phyloP scores from a whole-genome alignment of 1,140 invertebrate species.

The Brachionus calyciflorus region DNA sequence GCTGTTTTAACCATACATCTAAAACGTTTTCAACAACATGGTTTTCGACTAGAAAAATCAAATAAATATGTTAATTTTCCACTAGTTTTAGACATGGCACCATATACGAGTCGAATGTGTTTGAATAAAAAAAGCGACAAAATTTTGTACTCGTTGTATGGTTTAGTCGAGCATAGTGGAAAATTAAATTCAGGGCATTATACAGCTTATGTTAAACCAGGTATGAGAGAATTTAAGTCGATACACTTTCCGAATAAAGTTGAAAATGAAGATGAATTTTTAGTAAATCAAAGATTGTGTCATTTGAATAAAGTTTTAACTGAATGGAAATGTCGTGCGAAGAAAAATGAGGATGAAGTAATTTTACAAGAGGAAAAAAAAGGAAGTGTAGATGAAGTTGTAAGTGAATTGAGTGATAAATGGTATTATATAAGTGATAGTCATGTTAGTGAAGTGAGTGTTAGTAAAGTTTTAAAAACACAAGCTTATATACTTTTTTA shows the following conservation, averaged over 20 bases:
- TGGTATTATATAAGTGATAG: slow-evolving; percentile 93
- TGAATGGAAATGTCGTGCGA: slow-evolving; percentile 49
- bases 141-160: slow-evolving; percentile 84
- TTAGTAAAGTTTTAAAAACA: slow-evolving; percentile 74
- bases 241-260: slow-evolving; percentile 54
- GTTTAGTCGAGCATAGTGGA: slow-evolving; percentile 88
- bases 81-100: slow-evolving; percentile 77
- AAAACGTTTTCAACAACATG: slow-evolving; percentile 71
- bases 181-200: slow-evolving; percentile 87
- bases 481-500: slow-evolving; percentile 98
- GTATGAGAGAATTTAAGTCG: slow-evolving; percentile 52
- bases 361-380: background rate
- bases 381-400: too few relatives aligned
- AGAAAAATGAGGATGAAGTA: background rate
- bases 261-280: slow-evolving; percentile 51
- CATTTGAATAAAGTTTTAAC: slow-evolving; percentile 38
- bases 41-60: slow-evolving; percentile 71
- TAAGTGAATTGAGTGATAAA: slow-evolving; percentile 67
- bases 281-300: slow-evolving; percentile 50
- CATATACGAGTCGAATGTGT: slow-evolving; percentile 78
- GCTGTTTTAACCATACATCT: slow-evolving; percentile 88
- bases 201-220: slow-evolving; percentile 75
- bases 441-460: slow-evolving; percentile 73
- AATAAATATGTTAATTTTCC: slow-evolving; percentile 82
- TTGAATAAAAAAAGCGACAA: slow-evolving; percentile 62